Evolutionary conservation across 1,140 invertebrate species (phyloP).

Genomic region (Rhagoletis pomonella): DNA sequence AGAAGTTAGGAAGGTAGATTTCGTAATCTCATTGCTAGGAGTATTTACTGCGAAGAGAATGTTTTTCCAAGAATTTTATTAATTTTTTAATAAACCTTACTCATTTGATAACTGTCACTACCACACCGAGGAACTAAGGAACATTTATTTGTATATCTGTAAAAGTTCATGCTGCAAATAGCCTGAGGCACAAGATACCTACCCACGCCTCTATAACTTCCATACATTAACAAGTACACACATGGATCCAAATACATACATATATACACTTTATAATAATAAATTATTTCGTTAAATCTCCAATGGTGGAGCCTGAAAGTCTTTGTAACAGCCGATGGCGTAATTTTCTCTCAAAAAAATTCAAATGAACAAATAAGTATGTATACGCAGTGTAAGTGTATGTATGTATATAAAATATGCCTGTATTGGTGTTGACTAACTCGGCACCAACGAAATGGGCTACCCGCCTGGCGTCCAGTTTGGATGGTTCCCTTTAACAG

Average conservation of each 20-base stretch:
- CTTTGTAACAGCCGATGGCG: neutral
- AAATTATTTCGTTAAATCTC: slow-evolving; percentile 36
- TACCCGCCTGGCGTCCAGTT: neutral
- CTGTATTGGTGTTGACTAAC: neutral
- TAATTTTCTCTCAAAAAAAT: slow-evolving; percentile 6
- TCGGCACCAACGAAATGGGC: neutral
- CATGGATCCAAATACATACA: too few relatives aligned
- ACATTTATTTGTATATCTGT: neutral
- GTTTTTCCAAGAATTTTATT: too few relatives aligned
- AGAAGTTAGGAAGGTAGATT: too few relatives aligned
- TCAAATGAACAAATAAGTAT: neutral
- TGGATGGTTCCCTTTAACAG: neutral
- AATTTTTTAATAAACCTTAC: neutral
- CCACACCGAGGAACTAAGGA: neutral
- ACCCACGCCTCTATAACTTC: neutral
- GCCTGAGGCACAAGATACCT: neutral
- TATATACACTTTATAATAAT: neutral
- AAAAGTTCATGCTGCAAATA: too few relatives aligned
- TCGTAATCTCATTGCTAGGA: too few relatives aligned
- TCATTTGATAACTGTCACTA: neutral
- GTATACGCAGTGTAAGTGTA: neutral
- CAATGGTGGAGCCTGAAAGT: slow-evolving; percentile 19
- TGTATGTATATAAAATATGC: neutral
- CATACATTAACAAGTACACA: neutral
- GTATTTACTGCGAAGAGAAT: neutral